Evolutionary conservation across 2,113 vertebrate genomes (phyloP).

Genomic region (Laticauda colubrina): DNA sequence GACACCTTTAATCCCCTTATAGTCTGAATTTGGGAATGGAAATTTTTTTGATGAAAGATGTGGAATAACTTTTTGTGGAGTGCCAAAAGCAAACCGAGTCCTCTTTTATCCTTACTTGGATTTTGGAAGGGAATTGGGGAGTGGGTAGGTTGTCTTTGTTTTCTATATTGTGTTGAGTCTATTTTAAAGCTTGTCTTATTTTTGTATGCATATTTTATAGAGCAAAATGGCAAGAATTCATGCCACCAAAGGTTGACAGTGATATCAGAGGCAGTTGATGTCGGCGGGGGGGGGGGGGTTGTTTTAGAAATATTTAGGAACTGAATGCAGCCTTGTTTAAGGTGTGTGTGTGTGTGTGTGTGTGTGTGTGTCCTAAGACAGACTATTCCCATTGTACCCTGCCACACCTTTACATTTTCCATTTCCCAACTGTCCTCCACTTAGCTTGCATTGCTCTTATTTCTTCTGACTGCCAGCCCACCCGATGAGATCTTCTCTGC

Average conservation of each 20-base stretch:
- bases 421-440: not conserved
- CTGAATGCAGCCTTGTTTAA: not conserved
- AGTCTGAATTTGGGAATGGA: not conserved
- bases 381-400: not conserved
- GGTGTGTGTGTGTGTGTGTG: no score
- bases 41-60: not conserved
- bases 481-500: not conserved
- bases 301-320: not conserved
- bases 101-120: not conserved
- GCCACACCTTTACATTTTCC: not conserved
- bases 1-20: not conserved
- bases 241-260: not conserved
- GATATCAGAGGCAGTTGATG: not conserved
- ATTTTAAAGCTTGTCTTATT: not conserved
- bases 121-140: not conserved
- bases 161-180: not conserved
- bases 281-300: rapidly evolving
- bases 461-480: not conserved
- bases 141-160: not conserved
- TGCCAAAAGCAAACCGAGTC: not conserved
- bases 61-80: not conserved
- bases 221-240: not conserved
- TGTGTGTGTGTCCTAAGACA: not conserved
- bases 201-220: not conserved
- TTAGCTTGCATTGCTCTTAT: not conserved